A percentile compares a stretch with the other conserved stretches of the same genome.
Conservation (phyloP, 1,140 invertebrate species). For the Drosophila grimshawi region DNA sequence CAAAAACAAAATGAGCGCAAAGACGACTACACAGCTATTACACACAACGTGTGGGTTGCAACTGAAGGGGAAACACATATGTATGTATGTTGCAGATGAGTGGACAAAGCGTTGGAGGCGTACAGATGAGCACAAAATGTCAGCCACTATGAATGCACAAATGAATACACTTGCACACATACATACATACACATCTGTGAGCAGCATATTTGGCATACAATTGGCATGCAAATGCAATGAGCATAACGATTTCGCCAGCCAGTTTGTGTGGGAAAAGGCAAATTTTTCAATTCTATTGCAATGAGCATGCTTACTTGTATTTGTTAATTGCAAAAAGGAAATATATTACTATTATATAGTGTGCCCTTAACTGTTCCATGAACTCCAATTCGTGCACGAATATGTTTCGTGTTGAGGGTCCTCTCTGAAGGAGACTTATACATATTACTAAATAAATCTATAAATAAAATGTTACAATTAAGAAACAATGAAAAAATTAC, state of each 20-base stretch:
- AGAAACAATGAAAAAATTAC: too few species aligned
- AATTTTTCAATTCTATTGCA: too few species aligned
- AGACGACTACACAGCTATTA: conserved; percentile 36
- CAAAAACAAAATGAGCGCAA: conserved; percentile 75
- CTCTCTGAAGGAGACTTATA: too few species aligned
- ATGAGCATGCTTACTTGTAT: too few species aligned
- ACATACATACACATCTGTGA: conserved; percentile 2
- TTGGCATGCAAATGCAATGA: conserved; percentile 3
- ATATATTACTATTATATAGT: too few species aligned
- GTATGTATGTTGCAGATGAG: conserved; percentile 1
- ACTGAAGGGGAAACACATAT: too few species aligned
- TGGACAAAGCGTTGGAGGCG: conserved; percentile 35
- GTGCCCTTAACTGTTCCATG: too few species aligned
- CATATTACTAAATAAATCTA: too few species aligned
- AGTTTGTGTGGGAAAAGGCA: background rate
- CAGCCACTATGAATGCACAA: conserved; percentile 43
- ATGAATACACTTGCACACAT: background rate
- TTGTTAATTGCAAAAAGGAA: too few species aligned
- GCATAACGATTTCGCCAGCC: conserved; percentile 5
- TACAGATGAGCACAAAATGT: conserved; percentile 53
- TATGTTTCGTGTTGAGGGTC: too few species aligned
- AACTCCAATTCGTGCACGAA: too few species aligned
- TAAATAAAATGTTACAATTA: too few species aligned
- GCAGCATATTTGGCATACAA: conserved; percentile 9
- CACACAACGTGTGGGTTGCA: conserved; percentile 16